Conservation (phyloP, 2,113 vertebrate species). For the Chaetodon auriga region DNA sequence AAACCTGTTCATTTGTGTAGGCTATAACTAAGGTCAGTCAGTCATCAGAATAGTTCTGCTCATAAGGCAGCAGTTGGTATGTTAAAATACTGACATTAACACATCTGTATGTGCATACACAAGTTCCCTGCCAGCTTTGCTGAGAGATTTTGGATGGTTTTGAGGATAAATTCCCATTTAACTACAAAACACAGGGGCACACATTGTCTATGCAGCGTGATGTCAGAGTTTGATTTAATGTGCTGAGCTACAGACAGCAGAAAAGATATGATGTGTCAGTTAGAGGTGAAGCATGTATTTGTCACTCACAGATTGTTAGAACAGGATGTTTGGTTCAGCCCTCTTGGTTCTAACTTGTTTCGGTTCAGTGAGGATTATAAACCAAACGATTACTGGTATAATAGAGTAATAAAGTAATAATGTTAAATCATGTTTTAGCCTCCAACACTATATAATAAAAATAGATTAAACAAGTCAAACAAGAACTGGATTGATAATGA, state of each 20-base stretch:
- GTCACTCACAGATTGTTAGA: background rate
- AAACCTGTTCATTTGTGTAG: slow-evolving; percentile 53
- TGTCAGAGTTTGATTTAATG: background rate
- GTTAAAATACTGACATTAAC: background rate
- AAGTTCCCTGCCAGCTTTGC: background rate
- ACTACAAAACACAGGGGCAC: background rate
- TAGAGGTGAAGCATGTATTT: background rate
- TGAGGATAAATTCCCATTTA: background rate
- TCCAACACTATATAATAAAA: background rate
- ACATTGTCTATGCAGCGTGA: background rate
- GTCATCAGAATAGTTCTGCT: background rate
- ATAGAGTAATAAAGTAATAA: no score
- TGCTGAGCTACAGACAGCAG: background rate
- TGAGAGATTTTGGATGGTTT: background rate
- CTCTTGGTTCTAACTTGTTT: background rate
- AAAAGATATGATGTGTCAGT: background rate
- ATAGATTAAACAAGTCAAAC: background rate
- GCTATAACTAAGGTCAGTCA: background rate
- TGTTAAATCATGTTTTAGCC: background rate
- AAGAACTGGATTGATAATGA: background rate
- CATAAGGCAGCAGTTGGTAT: background rate
- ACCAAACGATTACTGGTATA: background rate
- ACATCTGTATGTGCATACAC: background rate
- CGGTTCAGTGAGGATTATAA: background rate
- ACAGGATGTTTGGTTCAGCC: background rate